Conservation (phyloP, 2,888 invertebrate species). For the Caradrina clavipalpis region DNA sequence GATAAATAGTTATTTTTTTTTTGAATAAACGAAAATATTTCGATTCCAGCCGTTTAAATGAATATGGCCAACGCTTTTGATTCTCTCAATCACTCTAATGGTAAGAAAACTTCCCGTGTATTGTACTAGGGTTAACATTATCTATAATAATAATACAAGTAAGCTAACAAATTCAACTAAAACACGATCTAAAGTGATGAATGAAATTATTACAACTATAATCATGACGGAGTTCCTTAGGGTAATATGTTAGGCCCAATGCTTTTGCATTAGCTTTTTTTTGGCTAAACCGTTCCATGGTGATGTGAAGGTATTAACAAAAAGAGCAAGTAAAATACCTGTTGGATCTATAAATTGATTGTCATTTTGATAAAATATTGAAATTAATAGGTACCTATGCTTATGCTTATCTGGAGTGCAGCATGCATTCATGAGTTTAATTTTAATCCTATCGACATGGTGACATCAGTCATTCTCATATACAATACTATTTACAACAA, state of each 20-base stretch:
- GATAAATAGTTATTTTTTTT: background rate
- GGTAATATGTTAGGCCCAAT: slow-evolving; percentile 30
- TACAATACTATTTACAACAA: slow-evolving; percentile 82
- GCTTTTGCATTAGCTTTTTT: slow-evolving; percentile 6
- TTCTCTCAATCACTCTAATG: background rate
- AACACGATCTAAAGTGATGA: background rate
- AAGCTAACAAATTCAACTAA: background rate
- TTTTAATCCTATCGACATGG: slow-evolving; percentile 63
- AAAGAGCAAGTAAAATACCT: background rate
- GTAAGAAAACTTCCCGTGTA: too few species aligned
- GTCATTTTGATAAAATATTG: too few species aligned
- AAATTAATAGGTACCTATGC: background rate
- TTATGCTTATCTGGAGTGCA: slow-evolving; percentile 27
- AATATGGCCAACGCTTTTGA: slow-evolving; percentile 18
- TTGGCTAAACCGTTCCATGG: background rate
- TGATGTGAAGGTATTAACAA: background rate
- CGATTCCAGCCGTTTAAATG: background rate
- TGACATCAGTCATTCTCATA: slow-evolving; percentile 80
- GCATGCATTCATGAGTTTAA: slow-evolving; percentile 23
- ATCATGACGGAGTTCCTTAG: slow-evolving; percentile 11
- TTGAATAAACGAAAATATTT: background rate
- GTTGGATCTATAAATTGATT: background rate
- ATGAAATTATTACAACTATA: background rate
- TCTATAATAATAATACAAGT: background rate
- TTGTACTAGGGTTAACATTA: too few species aligned